Base-by-base conservation (phyloP, 2,113 vertebrate species). In the Cyprinodon variegatus region DNA sequence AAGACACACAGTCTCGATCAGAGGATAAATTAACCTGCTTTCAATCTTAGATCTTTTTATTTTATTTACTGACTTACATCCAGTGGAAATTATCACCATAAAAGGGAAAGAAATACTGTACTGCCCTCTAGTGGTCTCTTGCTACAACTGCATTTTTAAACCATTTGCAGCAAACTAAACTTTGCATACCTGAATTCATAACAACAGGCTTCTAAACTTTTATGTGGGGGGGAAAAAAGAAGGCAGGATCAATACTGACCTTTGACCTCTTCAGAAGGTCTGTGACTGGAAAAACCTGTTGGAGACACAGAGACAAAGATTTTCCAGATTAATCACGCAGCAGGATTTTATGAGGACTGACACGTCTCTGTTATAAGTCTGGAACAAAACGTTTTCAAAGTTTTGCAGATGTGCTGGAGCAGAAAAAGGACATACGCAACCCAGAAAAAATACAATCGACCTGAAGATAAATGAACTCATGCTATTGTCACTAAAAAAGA, bases 171-270 rank as follows among this genome's bases (percentile, higher is more conserved):
- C 57, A 72, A 66, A 66, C 14, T 22, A 48, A 5, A 43, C 43
- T 20, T 57, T 5, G 20, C 9, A 43, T 11, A 11, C 3, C 36
- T 39, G 20, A 39, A 39, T 63, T 17, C 10, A 39, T 64, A 4
- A 40, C n/a, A n/a, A 20, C 17, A n/a, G 1, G 17, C 6, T 3
- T 5, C 17, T 57, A n/a, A 57, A 57, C 20, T 20, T 57, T 57
- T 3, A n/a, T n/a, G 17, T 57, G 8, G 61, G 20, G 38, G 37
- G 48, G 68, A 29, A 68, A 45, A 10, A 2, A 11, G 4, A 61
- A 8, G 29, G 29, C 29, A 29, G 29, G 29, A 15, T 41, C 70
- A 61, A 53, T 36, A 68, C 85, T 88, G 72, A 92, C 89, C 85
- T 86, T 80, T 85, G 59, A 69, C 68, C 75, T 29, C 45, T 66